Conservation (phyloP, 2,113 vertebrate species). For the Scytalopus superciliaris region DNA sequence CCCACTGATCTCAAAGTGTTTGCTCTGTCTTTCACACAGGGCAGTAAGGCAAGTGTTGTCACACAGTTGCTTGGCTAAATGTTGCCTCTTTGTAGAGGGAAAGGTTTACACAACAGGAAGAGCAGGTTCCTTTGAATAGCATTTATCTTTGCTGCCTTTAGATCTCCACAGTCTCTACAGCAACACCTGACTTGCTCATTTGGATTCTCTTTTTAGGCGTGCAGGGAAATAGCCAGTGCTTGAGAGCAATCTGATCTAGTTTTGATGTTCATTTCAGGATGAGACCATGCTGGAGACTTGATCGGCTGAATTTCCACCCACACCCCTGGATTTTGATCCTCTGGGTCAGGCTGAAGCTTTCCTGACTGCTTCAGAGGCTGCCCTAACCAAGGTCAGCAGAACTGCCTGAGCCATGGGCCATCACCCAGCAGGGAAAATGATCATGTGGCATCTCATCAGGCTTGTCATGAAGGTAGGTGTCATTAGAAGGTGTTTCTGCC, state of each 20-base stretch:
- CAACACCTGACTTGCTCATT: constrained; percentile 3
- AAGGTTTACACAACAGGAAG: constrained; percentile 28
- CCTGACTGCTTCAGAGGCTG: not conserved
- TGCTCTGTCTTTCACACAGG: not conserved
- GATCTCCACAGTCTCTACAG: not conserved
- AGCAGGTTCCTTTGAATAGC: constrained; percentile 44
- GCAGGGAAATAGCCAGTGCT: not conserved
- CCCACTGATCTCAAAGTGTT: not conserved
- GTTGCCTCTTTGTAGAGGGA: constrained; percentile 1
- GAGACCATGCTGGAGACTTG: not conserved
- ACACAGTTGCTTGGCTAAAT: not conserved
- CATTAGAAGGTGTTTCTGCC: not conserved
- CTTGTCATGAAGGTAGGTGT: not conserved
- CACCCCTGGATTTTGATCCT: not conserved
- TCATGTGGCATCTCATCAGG: not conserved
- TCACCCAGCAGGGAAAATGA: not conserved
- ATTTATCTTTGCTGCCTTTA: constrained; percentile 23
- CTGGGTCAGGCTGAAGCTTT: not conserved
- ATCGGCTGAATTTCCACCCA: not conserved
- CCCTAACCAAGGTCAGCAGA: not conserved
- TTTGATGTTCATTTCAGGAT: not conserved
- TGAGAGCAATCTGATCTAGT: not conserved
- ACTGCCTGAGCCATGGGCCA: not conserved
- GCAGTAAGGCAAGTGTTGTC: not conserved
- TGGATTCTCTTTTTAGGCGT: not conserved